Percentiles rank a stretch among this genome's conserved stretches.
These are phyloP conservation scores for Fistularia commersonii DNA, from an alignment of 2,797 vertebrate genomes.

Conservation along the genomic window DNA sequence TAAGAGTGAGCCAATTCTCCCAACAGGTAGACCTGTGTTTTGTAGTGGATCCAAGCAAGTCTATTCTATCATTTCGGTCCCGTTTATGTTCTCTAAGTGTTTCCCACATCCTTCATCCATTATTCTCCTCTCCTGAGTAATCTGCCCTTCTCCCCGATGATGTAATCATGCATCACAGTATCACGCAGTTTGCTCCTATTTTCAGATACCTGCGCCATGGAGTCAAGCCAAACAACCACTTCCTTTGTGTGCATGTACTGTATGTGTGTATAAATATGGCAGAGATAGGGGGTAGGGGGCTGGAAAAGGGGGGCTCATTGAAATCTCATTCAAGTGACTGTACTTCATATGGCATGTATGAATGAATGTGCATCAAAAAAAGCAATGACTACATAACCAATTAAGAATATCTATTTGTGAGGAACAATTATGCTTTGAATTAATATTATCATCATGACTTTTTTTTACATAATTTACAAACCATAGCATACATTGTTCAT, in stretches of 20 bases:
- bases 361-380: no score
- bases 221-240: constrained; percentile 63
- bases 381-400: no score
- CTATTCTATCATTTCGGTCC: constrained; percentile 21
- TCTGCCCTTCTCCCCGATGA: constrained; percentile 65
- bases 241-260: constrained; percentile 48
- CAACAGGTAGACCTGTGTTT: not conserved
- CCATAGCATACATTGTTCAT: no score
- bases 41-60: constrained; percentile 1
- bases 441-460: no score
- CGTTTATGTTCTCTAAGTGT: constrained; percentile 30
- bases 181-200: constrained; percentile 69
- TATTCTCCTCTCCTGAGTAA: constrained; percentile 61
- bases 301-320: constrained; percentile 3
- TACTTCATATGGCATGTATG: no score
- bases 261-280: constrained; percentile 18
- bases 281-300: constrained; percentile 10
- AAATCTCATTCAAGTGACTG: constrained; percentile 33
- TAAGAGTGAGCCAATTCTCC: no score
- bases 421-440: no score
- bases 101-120: constrained; percentile 62
- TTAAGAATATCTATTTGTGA: no score
- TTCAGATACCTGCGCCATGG: constrained; percentile 69
- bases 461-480: no score
- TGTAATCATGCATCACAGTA: constrained; percentile 69